These are phyloP conservation scores for Seira ritae DNA, from an alignment of 2,888 invertebrate genomes.

Conservation along the genomic window DNA sequence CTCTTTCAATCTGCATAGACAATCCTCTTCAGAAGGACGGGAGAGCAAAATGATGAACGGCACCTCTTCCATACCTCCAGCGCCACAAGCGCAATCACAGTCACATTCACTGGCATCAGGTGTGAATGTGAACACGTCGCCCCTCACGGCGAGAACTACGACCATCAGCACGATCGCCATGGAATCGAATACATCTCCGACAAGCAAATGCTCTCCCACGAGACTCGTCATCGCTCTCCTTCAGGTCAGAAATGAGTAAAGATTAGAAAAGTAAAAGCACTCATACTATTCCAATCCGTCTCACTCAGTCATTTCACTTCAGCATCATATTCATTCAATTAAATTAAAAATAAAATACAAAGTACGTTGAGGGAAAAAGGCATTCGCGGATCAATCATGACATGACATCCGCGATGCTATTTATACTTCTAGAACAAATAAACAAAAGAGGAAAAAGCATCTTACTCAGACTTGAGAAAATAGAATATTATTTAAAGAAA, in stretches of 20 bases:
- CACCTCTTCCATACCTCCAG: not conserved
- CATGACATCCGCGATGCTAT: too few species aligned
- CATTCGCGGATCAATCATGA: too few species aligned
- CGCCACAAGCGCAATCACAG: not conserved
- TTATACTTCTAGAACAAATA: too few species aligned
- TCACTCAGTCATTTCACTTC: not conserved
- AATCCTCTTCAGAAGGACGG: not conserved
- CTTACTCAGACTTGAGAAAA: too few species aligned
- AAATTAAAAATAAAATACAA: not conserved
- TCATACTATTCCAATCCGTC: too few species aligned
- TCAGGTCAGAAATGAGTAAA: constrained; percentile 79
- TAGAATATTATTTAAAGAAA: too few species aligned
- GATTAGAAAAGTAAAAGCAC: not conserved
- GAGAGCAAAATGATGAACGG: not conserved
- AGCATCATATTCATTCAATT: constrained; percentile 4
- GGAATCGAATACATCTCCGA: constrained; percentile 85
- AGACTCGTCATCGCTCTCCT: constrained; percentile 91
- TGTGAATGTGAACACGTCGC: constrained; percentile 14
- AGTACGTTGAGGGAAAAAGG: too few species aligned
- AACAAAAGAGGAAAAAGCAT: too few species aligned
- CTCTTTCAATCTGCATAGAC: constrained; percentile 38
- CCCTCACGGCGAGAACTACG: constrained; percentile 78
- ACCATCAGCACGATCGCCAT: constrained; percentile 94
- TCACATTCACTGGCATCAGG: not conserved
- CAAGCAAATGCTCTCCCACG: constrained; percentile 58